Evolutionary conservation across 2,113 vertebrate species (phyloP).

Genomic region (Bubo scandiacus): DNA sequence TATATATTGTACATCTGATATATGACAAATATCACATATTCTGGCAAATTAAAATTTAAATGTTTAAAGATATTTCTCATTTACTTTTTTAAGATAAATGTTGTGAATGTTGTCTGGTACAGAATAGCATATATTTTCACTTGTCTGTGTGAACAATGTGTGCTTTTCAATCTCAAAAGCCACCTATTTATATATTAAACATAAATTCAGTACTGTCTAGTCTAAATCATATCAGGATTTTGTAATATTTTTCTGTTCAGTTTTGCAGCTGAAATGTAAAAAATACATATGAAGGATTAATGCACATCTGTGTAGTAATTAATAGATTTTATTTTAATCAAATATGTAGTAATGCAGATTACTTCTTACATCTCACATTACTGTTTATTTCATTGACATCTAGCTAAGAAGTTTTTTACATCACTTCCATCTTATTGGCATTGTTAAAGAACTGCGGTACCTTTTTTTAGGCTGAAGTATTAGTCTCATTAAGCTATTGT

Average conservation of each 20-base stretch:
- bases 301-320: not conserved
- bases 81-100: not conserved
- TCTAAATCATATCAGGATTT: not conserved
- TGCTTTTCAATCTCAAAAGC: not conserved
- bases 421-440: not conserved
- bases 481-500: not conserved
- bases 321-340: not conserved
- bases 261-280: not conserved
- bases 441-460: not conserved
- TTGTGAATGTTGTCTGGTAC: not conserved
- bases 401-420: not conserved
- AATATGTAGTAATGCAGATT: not conserved
- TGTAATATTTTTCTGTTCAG: not conserved
- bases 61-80: not conserved
- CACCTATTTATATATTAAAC: not conserved
- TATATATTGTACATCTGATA: not conserved
- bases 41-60: not conserved
- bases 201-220: not conserved
- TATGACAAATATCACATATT: not conserved
- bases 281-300: not conserved
- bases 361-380: not conserved
- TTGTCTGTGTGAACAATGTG: not conserved
- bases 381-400: not conserved
- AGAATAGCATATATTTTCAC: not conserved
- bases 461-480: not conserved